phyloP scores from a whole-genome alignment of 2,888 invertebrate genomes.

The Philonicus albiceps region DNA sequence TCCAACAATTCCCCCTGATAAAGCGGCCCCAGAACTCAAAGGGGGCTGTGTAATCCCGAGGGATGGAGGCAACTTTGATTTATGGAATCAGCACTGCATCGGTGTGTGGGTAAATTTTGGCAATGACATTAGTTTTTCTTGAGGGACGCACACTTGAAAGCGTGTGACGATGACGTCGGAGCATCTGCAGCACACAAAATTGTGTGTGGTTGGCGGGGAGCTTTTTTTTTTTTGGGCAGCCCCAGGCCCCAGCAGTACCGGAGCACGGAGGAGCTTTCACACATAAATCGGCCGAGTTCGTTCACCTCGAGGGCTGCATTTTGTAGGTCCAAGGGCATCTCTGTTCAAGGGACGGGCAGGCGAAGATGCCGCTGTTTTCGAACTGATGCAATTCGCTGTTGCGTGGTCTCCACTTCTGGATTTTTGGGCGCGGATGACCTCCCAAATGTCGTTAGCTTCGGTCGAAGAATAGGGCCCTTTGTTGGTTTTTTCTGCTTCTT shows the following conservation, averaged over 20 bases:
- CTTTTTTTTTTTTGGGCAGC: slow-evolving; percentile 1
- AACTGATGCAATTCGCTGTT: slow-evolving; percentile 14
- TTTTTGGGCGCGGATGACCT: neutral
- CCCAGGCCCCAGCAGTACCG: neutral
- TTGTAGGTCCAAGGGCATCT: slow-evolving; percentile 34
- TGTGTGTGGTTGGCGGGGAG: neutral
- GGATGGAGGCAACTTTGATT: neutral
- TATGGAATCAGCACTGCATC: neutral
- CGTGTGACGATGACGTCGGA: neutral
- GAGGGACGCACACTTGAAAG: neutral
- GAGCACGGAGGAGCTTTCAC: neutral
- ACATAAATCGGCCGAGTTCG: neutral
- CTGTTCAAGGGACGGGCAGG: neutral
- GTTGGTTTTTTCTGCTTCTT: neutral
- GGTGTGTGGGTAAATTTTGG: slow-evolving; percentile 29
- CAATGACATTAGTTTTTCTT: slow-evolving; percentile 30
- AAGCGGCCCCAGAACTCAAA: neutral
- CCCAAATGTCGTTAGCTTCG: neutral
- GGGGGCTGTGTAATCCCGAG: neutral
- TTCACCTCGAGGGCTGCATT: slow-evolving; percentile 20
- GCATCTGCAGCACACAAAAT: neutral
- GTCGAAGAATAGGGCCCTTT: neutral
- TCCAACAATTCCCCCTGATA: neutral
- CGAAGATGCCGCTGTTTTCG: neutral
- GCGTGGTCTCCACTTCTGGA: neutral